Conservation (phyloP, 1,140 invertebrate species). For the Habropoda laboriosa region DNA sequence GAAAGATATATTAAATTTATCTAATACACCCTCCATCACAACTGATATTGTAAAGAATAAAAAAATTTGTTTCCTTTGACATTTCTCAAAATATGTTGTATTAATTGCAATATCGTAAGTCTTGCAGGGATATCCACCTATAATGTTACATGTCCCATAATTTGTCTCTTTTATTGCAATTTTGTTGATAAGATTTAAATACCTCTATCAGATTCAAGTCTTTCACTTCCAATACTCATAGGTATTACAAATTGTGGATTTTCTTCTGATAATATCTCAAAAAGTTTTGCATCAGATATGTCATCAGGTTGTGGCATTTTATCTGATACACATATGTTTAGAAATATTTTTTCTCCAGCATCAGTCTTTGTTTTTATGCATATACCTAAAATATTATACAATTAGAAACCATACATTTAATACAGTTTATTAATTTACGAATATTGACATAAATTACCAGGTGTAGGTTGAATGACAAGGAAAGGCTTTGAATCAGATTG, state of each 20-base stretch:
- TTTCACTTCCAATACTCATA: constrained; percentile 93
- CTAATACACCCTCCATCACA: constrained; percentile 71
- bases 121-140: constrained; percentile 67
- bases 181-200: neutral
- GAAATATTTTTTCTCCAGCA: constrained; percentile 88
- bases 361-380: constrained; percentile 91
- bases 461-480: constrained; percentile 66
- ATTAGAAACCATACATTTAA: constrained; percentile 22
- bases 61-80: constrained; percentile 68
- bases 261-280: constrained; percentile 87
- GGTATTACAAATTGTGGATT: constrained; percentile 90
- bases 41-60: constrained; percentile 74
- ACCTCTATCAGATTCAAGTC: constrained; percentile 89
- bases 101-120: constrained; percentile 78
- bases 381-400: constrained; percentile 84
- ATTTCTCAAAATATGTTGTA: constrained; percentile 75
- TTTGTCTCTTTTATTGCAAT: neutral
- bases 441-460: constrained; percentile 59
- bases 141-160: constrained; percentile 7
- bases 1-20: constrained; percentile 73
- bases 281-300: constrained; percentile 88
- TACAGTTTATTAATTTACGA: neutral
- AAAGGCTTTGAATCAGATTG: constrained; percentile 55
- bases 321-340: constrained; percentile 90
- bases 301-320: constrained; percentile 91